phyloP scores from a whole-genome alignment of 2,797 vertebrate species.

The Picus viridis region DNA sequence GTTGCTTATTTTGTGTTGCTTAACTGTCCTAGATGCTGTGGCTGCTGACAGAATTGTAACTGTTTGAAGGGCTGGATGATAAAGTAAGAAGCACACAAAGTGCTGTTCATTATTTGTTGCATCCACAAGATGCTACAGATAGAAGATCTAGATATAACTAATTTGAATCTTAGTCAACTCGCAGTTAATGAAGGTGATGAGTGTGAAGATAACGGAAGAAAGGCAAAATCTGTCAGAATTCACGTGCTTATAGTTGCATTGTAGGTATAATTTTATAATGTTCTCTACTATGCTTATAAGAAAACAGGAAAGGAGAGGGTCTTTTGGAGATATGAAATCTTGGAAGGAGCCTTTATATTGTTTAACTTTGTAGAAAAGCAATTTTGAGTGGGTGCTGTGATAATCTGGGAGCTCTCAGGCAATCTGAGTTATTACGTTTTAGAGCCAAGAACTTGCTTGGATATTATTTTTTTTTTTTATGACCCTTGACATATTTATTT shows the following conservation, averaged over 20 bases:
- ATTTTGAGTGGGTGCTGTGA: slow-evolving; percentile 5
- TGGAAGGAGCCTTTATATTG: background rate
- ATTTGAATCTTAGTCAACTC: background rate
- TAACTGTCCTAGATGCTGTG: background rate
- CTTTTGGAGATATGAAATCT: background rate
- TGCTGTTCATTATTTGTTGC: background rate
- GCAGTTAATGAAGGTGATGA: background rate
- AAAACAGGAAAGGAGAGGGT: background rate
- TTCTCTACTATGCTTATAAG: background rate
- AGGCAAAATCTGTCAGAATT: background rate
- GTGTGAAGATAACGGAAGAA: background rate
- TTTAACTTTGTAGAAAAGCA: background rate
- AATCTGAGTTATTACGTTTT: background rate
- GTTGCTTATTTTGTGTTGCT: background rate
- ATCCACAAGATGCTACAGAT: background rate
- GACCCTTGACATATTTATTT: slow-evolving; percentile 43
- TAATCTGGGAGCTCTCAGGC: background rate
- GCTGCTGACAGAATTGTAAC: background rate
- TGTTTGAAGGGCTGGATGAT: background rate
- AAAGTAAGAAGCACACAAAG: background rate
- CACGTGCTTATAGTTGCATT: background rate
- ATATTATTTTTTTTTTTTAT: background rate
- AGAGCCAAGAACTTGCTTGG: slow-evolving; percentile 2
- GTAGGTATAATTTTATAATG: background rate
- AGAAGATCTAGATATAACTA: background rate